Evolutionary conservation across 2,888 invertebrate species (phyloP), one percentile per base, ranked within the genome.

Genomic region (Proisotoma minuta): DNA sequence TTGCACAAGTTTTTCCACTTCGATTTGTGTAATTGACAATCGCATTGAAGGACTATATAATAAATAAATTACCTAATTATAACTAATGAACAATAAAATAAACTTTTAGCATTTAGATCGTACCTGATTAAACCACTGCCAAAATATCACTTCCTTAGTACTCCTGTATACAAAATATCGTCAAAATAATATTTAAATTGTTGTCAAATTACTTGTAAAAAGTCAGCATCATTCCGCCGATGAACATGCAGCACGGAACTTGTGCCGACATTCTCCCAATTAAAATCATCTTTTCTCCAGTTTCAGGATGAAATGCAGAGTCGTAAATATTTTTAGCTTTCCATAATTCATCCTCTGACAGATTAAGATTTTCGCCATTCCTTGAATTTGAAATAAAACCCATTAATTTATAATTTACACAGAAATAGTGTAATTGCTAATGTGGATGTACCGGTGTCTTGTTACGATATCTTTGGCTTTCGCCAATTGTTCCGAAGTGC

Each of bases 51-150:
- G 96, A 89, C 82, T n/a, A n/a, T n/a, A n/a, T n/a, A n/a, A n/a
- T n/a, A n/a, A n/a, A n/a, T n/a, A n/a, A n/a, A n/a, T n/a, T n/a
- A n/a, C n/a, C n/a, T n/a, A n/a, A n/a, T n/a, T n/a, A n/a, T n/a
- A n/a, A n/a, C n/a, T n/a, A n/a, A n/a, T n/a, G n/a, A n/a, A n/a
- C n/a, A n/a, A n/a, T n/a, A n/a, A n/a, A n/a, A n/a, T n/a, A n/a
- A n/a, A n/a, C n/a, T n/a, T n/a, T n/a, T n/a, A n/a, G n/a, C n/a
- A n/a, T n/a, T n/a, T n/a, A n/a, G n/a, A n/a, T n/a, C n/a, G n/a
- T n/a, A n/a, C n/a, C n/a, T 97, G 96, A 81, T 97, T 97, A 74
- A 87, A 80, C 94, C 95, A 97, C 78, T 97, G 99, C 98, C 98
- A 99, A 81, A 97, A 96, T 60, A 97, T 81, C 5, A 95, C 93